Base-by-base conservation (phyloP, 2,888 invertebrate species). In the Xylocampa areola region DNA sequence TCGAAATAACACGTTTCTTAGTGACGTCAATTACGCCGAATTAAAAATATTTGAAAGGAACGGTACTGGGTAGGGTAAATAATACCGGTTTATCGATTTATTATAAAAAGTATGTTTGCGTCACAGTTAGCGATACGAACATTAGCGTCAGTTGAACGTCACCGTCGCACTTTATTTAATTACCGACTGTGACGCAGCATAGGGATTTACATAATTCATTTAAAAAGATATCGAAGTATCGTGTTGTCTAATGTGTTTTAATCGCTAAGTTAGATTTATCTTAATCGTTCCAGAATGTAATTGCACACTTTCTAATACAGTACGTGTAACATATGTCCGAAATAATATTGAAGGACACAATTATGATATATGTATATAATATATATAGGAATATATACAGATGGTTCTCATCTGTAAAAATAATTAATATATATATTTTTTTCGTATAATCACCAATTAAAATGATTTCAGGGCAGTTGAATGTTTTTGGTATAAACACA, bases 101-200 rank as follows among this genome's bases (percentile, higher is more conserved):
- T 50, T 32, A 32, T 6, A 49, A 30, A 30, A 50, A 23, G 16
- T 47, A 13, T 10, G 27, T 2, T 43, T 37, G 43, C 52, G 57
- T 63, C 63, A 57, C 23, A 27, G n/a, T 10, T 48, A 8, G 14
- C 27, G 30, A 35, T 16, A 35, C 13, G 19, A 40, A 41, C 11
- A n/a, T 8, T 10, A 11, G 23, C 43, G 41, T 11, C 4, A 33
- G 23, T 8, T 10, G 5, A 25, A 33, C 60, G 23, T 50, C 48
- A 45, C 32, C 21, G 50, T 39, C 13, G 30, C 27, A 25, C 13
- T 19, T 14, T 23, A 23, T 7, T 44, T 14, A 13, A 17, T 32
- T 30, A 32, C n/a, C 27, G 29, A 25, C 36, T 32, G 25, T 17
- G 6, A 17, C 35, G 44, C 40, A 25, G 41, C 17, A 11, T 29